phyloP scores from a whole-genome alignment of 1,140 invertebrate genomes.

The Danaus melanippus region DNA sequence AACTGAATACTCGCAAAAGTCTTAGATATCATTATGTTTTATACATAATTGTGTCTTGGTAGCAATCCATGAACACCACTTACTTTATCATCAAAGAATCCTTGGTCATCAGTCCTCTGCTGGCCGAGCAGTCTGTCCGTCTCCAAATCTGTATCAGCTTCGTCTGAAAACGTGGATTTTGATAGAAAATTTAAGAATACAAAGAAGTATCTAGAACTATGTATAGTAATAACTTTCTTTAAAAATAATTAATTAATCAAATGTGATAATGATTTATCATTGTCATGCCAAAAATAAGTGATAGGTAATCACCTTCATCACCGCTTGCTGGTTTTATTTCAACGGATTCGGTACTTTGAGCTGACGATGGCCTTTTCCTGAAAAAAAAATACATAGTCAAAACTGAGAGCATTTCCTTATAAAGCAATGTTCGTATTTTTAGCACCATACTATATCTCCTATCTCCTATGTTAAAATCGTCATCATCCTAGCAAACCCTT shows the following conservation, averaged over 20 bases:
- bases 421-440: too few species aligned
- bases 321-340: slow-evolving; percentile 66
- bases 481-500: too few species aligned
- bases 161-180: slow-evolving; percentile 70
- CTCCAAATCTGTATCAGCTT: slow-evolving; percentile 90
- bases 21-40: slow-evolving; percentile 1
- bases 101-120: slow-evolving; percentile 90
- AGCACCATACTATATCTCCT: too few species aligned
- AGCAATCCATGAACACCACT: slow-evolving; percentile 15
- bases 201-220: too few species aligned
- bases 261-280: too few species aligned
- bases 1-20: background rate
- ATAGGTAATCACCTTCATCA: slow-evolving; percentile 54
- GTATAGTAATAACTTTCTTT: too few species aligned
- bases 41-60: background rate
- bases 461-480: too few species aligned
- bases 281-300: too few species aligned
- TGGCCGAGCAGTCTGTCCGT: slow-evolving; percentile 91
- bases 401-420: too few species aligned
- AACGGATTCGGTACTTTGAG: slow-evolving; percentile 65
- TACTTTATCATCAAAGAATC: slow-evolving; percentile 90
- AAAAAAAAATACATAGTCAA: slow-evolving; percentile 21
- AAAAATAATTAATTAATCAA: too few species aligned
- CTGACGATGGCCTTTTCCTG: slow-evolving; percentile 66
- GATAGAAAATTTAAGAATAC: too few species aligned